A percentile compares a stretch with the other conserved stretches of the same genome.
Conservation (phyloP, 1,140 invertebrate species). For the Hyles euphorbiae region DNA sequence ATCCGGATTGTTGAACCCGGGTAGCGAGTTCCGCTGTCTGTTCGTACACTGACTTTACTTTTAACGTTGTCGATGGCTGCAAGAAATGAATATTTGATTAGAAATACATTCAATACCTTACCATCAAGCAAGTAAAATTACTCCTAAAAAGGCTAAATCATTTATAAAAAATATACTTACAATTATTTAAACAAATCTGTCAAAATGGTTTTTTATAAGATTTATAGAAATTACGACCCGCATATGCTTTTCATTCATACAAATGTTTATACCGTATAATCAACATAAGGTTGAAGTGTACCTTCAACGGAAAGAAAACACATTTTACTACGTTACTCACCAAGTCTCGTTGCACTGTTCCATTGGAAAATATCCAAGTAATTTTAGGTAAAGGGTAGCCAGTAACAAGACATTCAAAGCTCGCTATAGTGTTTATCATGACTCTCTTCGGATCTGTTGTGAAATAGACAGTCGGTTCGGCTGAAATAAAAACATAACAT, state of each 20-base stretch:
- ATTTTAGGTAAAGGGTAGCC: constrained; percentile 49
- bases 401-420: constrained; percentile 37
- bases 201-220: no score
- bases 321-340: constrained; percentile 10
- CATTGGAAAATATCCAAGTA: constrained; percentile 40
- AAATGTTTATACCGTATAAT: no score
- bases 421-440: constrained; percentile 23
- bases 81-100: constrained; percentile 7
- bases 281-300: no score
- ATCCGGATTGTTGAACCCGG: constrained; percentile 31
- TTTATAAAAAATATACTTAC: no score
- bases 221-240: no score
- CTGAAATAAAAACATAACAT: constrained; percentile 22
- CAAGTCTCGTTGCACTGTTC: constrained; percentile 18
- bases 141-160: no score
- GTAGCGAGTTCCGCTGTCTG: constrained; percentile 31
- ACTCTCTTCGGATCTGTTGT: constrained; percentile 21
- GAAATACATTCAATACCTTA: background rate
- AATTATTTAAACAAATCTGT: no score
- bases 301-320: no score
- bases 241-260: no score
- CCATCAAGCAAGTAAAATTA: no score
- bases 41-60: constrained; percentile 27
- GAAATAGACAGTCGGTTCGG: constrained; percentile 30
- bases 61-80: constrained; percentile 17